Evolutionary conservation across 2,113 vertebrate species (phyloP), one percentile per base, ranked within the genome.

Genomic region (Syngnathoides biaculeatus): DNA sequence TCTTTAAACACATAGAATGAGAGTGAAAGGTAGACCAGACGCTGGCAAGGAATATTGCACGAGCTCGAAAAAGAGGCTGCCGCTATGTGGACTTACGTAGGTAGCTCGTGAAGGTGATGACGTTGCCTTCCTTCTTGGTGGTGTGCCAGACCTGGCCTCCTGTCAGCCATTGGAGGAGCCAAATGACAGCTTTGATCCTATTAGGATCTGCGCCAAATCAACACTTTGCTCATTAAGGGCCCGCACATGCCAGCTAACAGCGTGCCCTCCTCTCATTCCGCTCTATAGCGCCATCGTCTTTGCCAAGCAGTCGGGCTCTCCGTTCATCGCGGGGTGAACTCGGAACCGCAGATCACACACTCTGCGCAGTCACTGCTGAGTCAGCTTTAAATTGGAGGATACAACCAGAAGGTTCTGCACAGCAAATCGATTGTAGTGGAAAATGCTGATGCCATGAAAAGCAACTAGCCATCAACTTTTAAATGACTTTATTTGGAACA

Each of bases 131-230:
- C 83, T 82, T 89, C 81, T 88, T 92, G 89, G 89, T 90, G 77
- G 45, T 12, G 75, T 90, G 90, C 91, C 90, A 91, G 85, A 75
- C 78, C 74, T 84, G 86, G 84, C 83, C 81, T 84, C 85, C 88
- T 91, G 88, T 89, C 88, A 90, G 85, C 88, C 86, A 87, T 86
- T 75, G 42, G 73, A 85, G 84, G 87, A 91, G 87, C 90, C 89
- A 91, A 92, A 91, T 88, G 87, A 89, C 87, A 89, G 85, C 87
- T 91, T 90, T 92, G 90, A 92, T 92, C 89, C 90, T 91, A 90
- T 92, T 91, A 92, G 90, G 89, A 89, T 84, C 80, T 27, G 79
- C 79, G 88, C 92, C 92, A 92, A 91, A 91, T 90, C 90, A 90
- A 91, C 91, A 92, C 89, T 89, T 88, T 91, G 80, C 87, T 92